A percentile compares a stretch with the other conserved stretches of the same genome.
Conservation (phyloP, 2,113 vertebrate genomes). For the Mustela nigripes region DNA sequence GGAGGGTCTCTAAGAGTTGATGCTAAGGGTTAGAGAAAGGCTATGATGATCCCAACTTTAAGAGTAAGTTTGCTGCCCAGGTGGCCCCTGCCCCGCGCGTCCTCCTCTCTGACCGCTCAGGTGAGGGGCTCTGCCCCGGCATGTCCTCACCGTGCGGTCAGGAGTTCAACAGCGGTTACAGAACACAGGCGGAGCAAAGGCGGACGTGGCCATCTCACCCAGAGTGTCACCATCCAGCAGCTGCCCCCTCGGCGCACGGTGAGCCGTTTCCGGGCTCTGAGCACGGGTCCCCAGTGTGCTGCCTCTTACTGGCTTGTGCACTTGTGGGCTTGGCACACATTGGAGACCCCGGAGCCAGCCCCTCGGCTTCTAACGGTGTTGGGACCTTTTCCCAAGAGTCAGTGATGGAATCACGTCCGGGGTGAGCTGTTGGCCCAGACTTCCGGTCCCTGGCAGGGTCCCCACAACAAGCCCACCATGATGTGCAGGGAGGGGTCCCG, state of each 20-base stretch:
- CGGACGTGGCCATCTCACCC: background rate
- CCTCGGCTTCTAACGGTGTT: conserved; percentile 79
- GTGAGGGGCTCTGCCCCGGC: background rate
- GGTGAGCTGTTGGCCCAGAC: background rate
- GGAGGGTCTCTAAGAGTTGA: background rate
- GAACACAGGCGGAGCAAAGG: background rate
- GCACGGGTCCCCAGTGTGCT: background rate
- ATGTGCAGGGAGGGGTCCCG: background rate
- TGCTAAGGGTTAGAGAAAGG: background rate
- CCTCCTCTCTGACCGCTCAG: too few relatives aligned
- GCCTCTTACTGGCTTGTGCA: background rate
- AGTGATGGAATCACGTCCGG: background rate
- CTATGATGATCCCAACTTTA: background rate
- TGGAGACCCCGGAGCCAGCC: background rate
- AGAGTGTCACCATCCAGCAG: background rate
- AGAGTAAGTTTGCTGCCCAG: too few relatives aligned
- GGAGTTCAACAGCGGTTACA: background rate
- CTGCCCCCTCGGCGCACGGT: background rate
- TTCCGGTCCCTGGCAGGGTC: background rate
- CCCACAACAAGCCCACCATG: background rate
- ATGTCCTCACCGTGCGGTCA: background rate
- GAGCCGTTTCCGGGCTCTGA: background rate
- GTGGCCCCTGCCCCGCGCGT: too few relatives aligned
- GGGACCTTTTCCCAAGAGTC: background rate
- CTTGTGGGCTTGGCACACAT: too few relatives aligned